These are phyloP conservation scores for Pedetes capensis DNA, from an alignment of 2,113 vertebrate species.

Conservation along the genomic window DNA sequence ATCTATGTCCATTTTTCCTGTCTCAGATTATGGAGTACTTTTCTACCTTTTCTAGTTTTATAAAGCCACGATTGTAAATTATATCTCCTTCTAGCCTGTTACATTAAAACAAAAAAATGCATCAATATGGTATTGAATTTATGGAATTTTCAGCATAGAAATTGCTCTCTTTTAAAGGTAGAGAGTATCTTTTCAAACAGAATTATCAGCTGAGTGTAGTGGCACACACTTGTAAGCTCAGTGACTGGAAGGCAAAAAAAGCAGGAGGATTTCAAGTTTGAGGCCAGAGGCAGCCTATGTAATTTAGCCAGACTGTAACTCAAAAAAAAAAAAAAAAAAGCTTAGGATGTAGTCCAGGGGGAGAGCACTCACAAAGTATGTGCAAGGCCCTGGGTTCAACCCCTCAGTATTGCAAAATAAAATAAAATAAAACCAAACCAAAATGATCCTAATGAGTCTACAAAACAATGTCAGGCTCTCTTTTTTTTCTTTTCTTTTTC, in stretches of 20 bases:
- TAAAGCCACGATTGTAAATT: not conserved
- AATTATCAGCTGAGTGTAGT: too few relatives aligned
- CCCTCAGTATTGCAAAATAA: too few relatives aligned
- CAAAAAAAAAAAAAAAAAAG: too few relatives aligned
- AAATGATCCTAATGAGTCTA: not conserved
- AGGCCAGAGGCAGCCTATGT: too few relatives aligned
- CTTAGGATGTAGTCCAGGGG: too few relatives aligned
- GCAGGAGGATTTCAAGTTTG: too few relatives aligned
- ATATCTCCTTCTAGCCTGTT: not conserved
- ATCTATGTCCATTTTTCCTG: not conserved
- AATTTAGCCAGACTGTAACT: too few relatives aligned
- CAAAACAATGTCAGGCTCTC: not conserved
- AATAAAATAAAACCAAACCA: too few relatives aligned
- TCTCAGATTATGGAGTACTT: not conserved
- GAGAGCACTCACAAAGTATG: too few relatives aligned
- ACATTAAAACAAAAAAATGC: not conserved
- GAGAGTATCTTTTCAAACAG: constrained; percentile 6
- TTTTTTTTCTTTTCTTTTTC: constrained; percentile 30
- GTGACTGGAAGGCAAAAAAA: too few relatives aligned
- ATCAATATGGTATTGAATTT: not conserved
- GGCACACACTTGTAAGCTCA: too few relatives aligned
- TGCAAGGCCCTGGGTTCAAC: too few relatives aligned
- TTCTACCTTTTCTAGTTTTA: not conserved
- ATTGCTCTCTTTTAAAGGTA: not conserved
- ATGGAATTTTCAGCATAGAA: not conserved